Percentiles rank a stretch among this genome's conserved stretches.
These are phyloP conservation scores for Busseola fusca DNA, from an alignment of 2,888 invertebrate genomes.

Conservation along the genomic window DNA sequence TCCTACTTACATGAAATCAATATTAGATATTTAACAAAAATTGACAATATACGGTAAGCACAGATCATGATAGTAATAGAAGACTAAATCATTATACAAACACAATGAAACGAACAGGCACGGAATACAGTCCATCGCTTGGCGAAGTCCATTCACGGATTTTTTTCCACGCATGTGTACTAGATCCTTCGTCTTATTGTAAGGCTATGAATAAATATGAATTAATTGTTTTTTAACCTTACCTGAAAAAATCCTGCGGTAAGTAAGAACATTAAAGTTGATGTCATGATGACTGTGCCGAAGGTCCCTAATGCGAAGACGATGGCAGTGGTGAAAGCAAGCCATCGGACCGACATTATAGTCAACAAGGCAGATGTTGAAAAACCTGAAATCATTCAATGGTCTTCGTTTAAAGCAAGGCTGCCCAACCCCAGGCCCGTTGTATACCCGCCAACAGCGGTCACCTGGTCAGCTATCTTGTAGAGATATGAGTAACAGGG, in stretches of 20 bases:
- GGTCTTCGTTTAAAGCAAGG: neutral
- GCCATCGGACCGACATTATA: constrained; percentile 68
- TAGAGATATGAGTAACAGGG: no score
- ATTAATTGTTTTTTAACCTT: neutral
- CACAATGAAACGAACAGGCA: neutral
- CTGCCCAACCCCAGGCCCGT: no score
- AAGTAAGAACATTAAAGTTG: constrained; percentile 66
- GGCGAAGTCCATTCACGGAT: no score
- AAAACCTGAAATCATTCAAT: constrained; percentile 70
- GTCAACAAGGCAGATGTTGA: constrained; percentile 71
- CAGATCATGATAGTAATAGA: neutral
- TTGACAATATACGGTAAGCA: neutral
- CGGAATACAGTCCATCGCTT: neutral
- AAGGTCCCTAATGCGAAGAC: constrained; percentile 65
- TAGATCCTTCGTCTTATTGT: no score
- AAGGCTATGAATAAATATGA: neutral
- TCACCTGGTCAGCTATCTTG: no score
- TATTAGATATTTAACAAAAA: neutral
- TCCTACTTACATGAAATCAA: neutral
- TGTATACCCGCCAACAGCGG: no score
- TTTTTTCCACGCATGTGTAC: no score
- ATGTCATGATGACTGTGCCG: constrained; percentile 67
- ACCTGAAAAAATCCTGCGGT: constrained; percentile 72
- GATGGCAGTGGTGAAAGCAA: constrained; percentile 65
- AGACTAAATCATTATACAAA: neutral